These are phyloP conservation scores for Caerostris extrusa DNA, from an alignment of 1,140 invertebrate species.

Conservation along the genomic window DNA sequence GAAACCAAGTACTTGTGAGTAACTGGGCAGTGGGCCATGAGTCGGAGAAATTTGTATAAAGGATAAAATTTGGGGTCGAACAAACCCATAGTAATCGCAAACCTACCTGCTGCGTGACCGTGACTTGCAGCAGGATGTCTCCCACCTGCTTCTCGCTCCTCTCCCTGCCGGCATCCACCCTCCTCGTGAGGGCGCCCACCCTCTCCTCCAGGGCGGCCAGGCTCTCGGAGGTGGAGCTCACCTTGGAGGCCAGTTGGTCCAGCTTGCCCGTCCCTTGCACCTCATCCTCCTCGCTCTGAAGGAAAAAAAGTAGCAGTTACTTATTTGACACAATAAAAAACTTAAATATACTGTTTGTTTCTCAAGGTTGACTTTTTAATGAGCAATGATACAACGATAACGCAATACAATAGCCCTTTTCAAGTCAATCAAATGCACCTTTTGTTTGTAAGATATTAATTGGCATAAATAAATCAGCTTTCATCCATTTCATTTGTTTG, in stretches of 20 bases:
- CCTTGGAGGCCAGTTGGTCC: conserved; percentile 13
- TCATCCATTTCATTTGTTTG: no score
- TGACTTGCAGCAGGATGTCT: conserved; percentile 49
- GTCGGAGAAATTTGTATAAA: neutral
- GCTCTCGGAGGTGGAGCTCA: neutral
- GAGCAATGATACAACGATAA: no score
- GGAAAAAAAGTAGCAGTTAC: no score
- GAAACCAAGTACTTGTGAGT: no score
- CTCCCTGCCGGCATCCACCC: neutral
- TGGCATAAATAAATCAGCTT: no score
- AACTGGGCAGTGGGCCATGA: no score
- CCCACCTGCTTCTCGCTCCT: conserved; percentile 52
- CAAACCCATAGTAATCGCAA: neutral
- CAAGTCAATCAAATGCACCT: no score
- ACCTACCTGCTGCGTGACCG: conserved; percentile 52
- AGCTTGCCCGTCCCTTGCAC: neutral
- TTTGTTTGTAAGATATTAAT: no score
- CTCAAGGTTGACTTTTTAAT: no score
- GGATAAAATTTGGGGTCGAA: neutral
- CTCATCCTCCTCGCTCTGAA: conserved; percentile 22
- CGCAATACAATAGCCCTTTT: no score
- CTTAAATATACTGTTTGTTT: no score
- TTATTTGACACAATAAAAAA: no score
- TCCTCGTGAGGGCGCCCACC: neutral
- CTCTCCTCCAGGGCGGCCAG: conserved; percentile 42